Evolutionary conservation across 2,888 invertebrate species (phyloP).

Genomic region (Lasioglossum villosulum): DNA sequence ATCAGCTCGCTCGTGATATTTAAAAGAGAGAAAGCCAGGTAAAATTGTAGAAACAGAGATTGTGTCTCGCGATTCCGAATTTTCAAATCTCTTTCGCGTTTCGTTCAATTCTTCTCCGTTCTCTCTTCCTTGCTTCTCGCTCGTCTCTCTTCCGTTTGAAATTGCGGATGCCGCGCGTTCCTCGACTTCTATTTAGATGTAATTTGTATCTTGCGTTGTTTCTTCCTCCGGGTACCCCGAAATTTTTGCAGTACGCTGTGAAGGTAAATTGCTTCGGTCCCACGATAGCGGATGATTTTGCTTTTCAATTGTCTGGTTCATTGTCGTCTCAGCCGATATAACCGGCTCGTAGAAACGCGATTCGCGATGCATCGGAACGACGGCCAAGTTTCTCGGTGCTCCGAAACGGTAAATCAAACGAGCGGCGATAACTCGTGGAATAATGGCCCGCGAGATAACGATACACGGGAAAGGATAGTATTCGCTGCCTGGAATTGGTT

Average conservation of each 20-base stretch:
- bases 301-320: neutral
- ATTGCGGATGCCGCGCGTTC: conserved; percentile 84
- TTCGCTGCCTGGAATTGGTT: conserved; percentile 57
- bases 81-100: conserved; percentile 11
- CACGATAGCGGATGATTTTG: neutral
- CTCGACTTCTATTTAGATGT: conserved; percentile 83
- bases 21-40: neutral
- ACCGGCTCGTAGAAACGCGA: conserved; percentile 38
- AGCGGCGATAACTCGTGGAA: conserved; percentile 74
- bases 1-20: neutral
- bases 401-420: conserved; percentile 73
- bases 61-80: neutral
- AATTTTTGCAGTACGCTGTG: neutral
- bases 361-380: conserved; percentile 47
- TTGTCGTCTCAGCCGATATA: conserved; percentile 46
- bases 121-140: conserved; percentile 8
- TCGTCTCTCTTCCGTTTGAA: conserved; percentile 73
- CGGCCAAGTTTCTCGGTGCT: conserved; percentile 66
- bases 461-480: conserved; percentile 66
- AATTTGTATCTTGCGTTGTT: conserved; percentile 80
- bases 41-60: neutral
- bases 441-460: conserved; percentile 76
- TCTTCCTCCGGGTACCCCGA: neutral
- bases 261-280: neutral
- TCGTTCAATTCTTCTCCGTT: conserved; percentile 22